Evolutionary conservation across 2,113 vertebrate genomes (phyloP), one percentile per base, ranked within the genome.

Genomic region (Abramis brama): DNA sequence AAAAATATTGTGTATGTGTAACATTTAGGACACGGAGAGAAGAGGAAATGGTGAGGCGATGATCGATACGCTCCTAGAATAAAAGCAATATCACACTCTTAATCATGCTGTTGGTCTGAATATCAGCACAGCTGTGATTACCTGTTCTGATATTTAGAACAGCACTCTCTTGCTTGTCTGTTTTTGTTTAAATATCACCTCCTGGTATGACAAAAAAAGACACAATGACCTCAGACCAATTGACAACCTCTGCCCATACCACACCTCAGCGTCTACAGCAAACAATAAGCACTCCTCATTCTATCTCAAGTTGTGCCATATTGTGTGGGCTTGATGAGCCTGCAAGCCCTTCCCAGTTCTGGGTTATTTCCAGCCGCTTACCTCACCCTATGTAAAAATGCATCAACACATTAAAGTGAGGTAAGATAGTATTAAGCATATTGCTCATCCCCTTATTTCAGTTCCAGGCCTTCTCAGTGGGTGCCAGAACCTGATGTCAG

Each of bases 311-410:
- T 39, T 83, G 75, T 83, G 73, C 82, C 86, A 79, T 70, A 82
- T 25, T 87, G 81, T 62, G 79, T 81, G 79, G 79, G 79, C n/a
- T 81, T 83, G 82, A 83, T 88, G 85, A 83, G 82, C 59, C 9
- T 47, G 39, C 43, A 60, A 45, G 68, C 85, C 78, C 82, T 50
- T 87, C 86, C 85, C 89, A 88, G 86, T 84, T 89, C 76, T 71
- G 88, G 7, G 45, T 90, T 92, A 92, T 93, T 94, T 90, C 85
- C 82, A 86, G 89, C 52, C 19, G 62, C 84, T 91, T 89, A 91
- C 87, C 90, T 93, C 89, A 91, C 90, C 87, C 82, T 83, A 64
- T 83, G 89, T 78, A 87, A 91, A 89, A 91, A 87, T 86, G 87
- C 83, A 82, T 86, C 87, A 83, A 85, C 82, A 50, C 15, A 55